Base-by-base conservation (phyloP, 2,888 invertebrate genomes). In the Antheraea assamensis region DNA sequence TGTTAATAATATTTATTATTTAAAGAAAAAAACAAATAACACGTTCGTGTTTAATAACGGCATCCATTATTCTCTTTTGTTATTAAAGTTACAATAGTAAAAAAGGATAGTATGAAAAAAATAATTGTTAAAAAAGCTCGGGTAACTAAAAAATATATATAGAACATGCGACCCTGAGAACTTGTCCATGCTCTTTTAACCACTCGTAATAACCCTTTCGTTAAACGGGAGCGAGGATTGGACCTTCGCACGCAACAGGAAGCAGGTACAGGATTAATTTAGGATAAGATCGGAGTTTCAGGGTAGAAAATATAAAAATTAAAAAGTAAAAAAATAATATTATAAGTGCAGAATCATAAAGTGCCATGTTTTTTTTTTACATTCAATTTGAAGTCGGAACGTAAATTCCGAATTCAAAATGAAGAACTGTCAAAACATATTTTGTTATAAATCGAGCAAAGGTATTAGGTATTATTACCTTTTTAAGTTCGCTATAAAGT, bases 281-380 rank as follows among this genome's bases (percentile, higher is more conserved):
- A 75, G 78, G 80, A 76, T 75, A 77, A 78, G 77, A 77, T 78
- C 72, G 80, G 76, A 81, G 78, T 77, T 82, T 81, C 71, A 81
- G 58, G 81, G 80, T 78, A 77, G 78, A 84, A 64, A 82, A 83
- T 77, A 79, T 64, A 81, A 77, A 81, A 66, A 81, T 77, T 68
- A 68, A 68, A 68, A 68, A 64, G 27, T 35, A 68, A 35, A 68
- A 35, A 80, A 78, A 27, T 15, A 81, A 83, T 82, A 79, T 76
- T 81, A 86, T 42, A 81, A 82, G 88, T 88, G 88, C 88, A 87
- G 84, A 83, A 79, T 80, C 79, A 76, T 77, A 68, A 35, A 35
- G 68, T 68, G 31, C 68, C 24, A 35, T 21, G 21, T 31, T 31
- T 21, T 5, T 61, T 58, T 64, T 64, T 64, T 17, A 27, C 5